These are phyloP conservation scores for Equus przewalskii DNA, from an alignment of 2,113 vertebrate species.

Conservation along the genomic window DNA sequence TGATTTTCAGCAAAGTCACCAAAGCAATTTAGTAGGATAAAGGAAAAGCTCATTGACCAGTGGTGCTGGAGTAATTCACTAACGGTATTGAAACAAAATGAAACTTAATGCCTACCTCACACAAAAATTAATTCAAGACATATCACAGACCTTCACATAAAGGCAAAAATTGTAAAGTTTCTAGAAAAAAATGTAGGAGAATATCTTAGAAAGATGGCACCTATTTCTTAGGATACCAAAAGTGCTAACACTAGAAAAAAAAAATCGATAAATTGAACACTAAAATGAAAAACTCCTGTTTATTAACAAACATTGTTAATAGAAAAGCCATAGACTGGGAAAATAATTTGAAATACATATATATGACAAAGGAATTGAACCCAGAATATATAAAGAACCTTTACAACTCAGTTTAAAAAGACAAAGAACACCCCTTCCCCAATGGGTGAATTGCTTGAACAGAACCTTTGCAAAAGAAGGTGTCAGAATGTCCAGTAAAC, in stretches of 20 bases:
- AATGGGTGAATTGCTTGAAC: neutral
- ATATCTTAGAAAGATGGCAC: neutral
- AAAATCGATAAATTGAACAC: neutral
- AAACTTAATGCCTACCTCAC: neutral
- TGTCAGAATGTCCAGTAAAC: neutral
- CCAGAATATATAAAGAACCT: neutral
- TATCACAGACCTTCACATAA: neutral
- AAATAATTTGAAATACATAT: neutral
- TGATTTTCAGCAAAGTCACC: neutral
- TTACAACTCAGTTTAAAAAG: neutral
- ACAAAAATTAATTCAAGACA: neutral
- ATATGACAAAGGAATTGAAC: neutral
- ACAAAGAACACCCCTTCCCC: neutral
- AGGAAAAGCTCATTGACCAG: neutral
- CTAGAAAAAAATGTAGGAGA: neutral
- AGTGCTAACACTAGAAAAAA: neutral
- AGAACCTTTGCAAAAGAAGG: neutral
- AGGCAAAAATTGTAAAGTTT: neutral
- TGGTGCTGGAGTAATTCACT: neutral
- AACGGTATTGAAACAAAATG: neutral
- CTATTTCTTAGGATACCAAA: neutral
- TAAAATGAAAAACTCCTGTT: neutral
- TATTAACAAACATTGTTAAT: neutral
- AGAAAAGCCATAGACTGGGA: neutral
- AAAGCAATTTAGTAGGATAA: neutral